These are phyloP conservation scores for Prietella phreatophila DNA, from an alignment of 2,113 vertebrate genomes.

Conservation along the genomic window DNA sequence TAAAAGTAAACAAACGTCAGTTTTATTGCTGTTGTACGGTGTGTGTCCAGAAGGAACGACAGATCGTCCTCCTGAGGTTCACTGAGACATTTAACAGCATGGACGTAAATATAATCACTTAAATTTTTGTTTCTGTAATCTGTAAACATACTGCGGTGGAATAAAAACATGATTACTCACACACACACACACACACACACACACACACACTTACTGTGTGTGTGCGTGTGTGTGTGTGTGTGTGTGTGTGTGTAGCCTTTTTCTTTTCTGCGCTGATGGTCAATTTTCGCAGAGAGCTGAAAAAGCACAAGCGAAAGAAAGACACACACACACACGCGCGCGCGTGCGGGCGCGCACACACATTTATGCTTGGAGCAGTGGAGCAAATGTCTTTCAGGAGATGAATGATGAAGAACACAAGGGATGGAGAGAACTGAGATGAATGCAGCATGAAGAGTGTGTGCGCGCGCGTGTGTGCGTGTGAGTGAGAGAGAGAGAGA, in stretches of 20 bases:
- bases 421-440: neutral
- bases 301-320: neutral
- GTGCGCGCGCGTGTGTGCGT: neutral
- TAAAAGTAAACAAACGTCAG: neutral
- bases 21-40: neutral
- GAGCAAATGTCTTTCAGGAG: neutral
- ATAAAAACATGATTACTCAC: neutral
- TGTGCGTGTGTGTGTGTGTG: neutral
- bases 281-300: neutral
- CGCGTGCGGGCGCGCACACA: neutral
- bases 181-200: neutral
- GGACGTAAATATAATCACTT: neutral
- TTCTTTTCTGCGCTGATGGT: neutral
- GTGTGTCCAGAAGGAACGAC: neutral
- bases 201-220: neutral
- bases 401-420: slow-evolving; percentile 9
- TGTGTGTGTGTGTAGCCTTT: neutral
- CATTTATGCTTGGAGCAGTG: slow-evolving; percentile 1
- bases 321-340: neutral
- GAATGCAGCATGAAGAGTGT: neutral
- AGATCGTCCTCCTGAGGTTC: neutral
- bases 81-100: neutral
- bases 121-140: neutral
- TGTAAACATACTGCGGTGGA: neutral
- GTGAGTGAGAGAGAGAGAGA: neutral